Evolutionary conservation across 2,797 vertebrate genomes (phyloP), one percentile per base, ranked within the genome.

Genomic region (Hyperoplus lanceolatus): DNA sequence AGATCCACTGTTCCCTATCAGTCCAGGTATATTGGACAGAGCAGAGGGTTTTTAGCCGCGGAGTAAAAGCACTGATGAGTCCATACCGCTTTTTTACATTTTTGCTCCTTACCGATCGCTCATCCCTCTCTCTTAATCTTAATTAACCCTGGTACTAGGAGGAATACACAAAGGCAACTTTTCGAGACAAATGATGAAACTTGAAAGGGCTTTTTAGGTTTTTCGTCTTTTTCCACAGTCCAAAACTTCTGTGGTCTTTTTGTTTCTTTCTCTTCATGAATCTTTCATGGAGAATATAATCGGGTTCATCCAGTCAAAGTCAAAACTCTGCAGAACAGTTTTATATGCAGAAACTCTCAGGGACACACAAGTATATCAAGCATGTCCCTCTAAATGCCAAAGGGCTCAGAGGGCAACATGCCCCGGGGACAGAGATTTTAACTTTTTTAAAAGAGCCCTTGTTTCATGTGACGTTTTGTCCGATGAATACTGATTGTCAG

Each of bases 1-100:
- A 92, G 87, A 91, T 90, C 73, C 84, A 85, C 83, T 82, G 75
- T 81, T 81, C 53, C 29, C 75, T 79, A 89, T 89, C 87, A 83
- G 85, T 79, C 72, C 79, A 89, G 84, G 84, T 85, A 71, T 85
- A 86, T 82, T 87, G 84, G 82, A 79, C 77, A 64, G 73, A 82
- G 82, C 73, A 64, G 62, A 84, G 74, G 29, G 63, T 43, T 83
- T 89, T 77, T 49, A 63, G 66, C 36, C 67, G 42, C 8, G 51
- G 68, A 9, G 72, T 29, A 56, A 74, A 77, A 77, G 48, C 75
- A 38, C 51, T 66, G 70, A 76, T 77, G 45, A 53, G 45, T 45
- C 15, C 29, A 6, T 55, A 11, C 39, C 1, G 3, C 14, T 56
- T 73, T 46, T 73, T 29, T 29, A 29, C 53, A 78, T 70, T 85